Evolutionary conservation across 2,113 vertebrate species (phyloP).

Genomic region (Tiliqua scincoides): DNA sequence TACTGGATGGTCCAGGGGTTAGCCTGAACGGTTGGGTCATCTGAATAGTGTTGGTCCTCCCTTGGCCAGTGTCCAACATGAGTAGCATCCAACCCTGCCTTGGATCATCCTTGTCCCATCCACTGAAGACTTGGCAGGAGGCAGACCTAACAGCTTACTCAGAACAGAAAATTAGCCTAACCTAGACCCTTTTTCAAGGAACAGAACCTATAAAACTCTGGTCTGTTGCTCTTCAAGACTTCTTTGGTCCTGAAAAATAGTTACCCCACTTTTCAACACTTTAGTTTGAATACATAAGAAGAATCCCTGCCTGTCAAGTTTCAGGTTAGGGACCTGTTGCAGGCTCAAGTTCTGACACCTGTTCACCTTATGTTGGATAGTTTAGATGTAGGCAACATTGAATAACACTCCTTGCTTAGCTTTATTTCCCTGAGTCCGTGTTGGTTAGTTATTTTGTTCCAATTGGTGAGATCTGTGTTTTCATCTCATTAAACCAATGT

Average conservation of each 20-base stretch:
- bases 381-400: conserved; percentile 36
- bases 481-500: conserved; percentile 4
- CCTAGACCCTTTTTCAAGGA: neutral
- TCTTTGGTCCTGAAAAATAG: neutral
- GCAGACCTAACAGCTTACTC: neutral
- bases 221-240: neutral
- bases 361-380: conserved; percentile 13
- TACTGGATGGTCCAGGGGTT: too few relatives aligned
- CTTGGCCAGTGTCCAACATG: too few relatives aligned
- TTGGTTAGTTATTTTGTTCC: neutral
- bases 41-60: too few relatives aligned
- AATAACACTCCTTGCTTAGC: conserved; percentile 49
- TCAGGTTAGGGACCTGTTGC: neutral
- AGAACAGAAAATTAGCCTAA: neutral
- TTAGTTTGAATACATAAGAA: neutral
- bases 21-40: too few relatives aligned
- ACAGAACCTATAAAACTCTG: neutral
- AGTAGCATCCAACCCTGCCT: neutral
- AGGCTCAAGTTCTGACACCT: neutral
- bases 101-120: neutral
- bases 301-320: neutral
- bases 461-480: conserved; percentile 41
- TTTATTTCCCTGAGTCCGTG: neutral
- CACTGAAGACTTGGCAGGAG: neutral
- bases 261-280: neutral